Base-by-base conservation (phyloP, 2,888 invertebrate species). In the Anodontia alba region DNA sequence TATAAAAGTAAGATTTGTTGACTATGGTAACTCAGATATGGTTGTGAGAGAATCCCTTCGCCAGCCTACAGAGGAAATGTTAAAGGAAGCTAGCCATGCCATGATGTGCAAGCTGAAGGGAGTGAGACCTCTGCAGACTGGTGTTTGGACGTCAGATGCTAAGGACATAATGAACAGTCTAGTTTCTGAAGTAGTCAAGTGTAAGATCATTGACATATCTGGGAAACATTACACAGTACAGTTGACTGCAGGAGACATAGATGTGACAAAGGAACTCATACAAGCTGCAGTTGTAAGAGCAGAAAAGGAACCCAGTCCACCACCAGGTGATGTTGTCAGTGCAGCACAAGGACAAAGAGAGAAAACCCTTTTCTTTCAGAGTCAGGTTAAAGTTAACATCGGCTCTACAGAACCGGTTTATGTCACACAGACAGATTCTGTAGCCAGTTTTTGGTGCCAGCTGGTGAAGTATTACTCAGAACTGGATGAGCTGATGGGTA, bases 21-120 rank as follows among this genome's bases (percentile, higher is more conserved):
- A 92, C 72, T 94, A 92, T 87, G 93, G 94, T 15, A 93, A 93
- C 76, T 68, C 87, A 33, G 93, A 93, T 43, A 81, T 79, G n/a
- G 86, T 91, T 7, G 51, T 66, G n/a, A 70, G 78, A 62, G 88
- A 88, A 29, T 73, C 78, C 5, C 49, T 90, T 1, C 84, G 87
- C 68, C 54, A 78, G 38, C 86, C 88, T 0, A 80, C 86, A 29
- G 80, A 79, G 17, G 83, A 88, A 5, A 76, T 91, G 26, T 54
- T 81, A 10, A 73, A 82, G 23, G 76, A 88, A 12, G 82, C 84
- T 15, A 81, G 89, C 36, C 87, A 90, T 57, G 91, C 92, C 8
- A 76, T 87, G 20, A 76, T 77, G 31, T 92, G 92, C 76, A 87
- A 87, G 62, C 75, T 92, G 29, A 69, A 72, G 31, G 88, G 89